Evolutionary conservation across 2,888 invertebrate genomes (phyloP).

Genomic region (Caenorhabditis parvicauda): DNA sequence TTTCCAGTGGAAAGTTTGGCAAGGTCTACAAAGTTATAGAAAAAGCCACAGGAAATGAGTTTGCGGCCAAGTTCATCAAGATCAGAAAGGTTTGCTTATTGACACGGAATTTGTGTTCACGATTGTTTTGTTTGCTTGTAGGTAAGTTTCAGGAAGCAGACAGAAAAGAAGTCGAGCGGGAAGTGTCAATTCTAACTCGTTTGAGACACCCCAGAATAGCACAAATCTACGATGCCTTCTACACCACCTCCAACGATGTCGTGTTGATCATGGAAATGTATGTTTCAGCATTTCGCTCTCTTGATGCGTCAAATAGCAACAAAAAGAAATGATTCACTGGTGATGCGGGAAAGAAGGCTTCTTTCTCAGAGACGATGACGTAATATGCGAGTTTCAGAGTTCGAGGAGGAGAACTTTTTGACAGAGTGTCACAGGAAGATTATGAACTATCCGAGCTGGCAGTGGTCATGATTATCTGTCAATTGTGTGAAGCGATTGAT

Average conservation of each 20-base stretch:
- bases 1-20: constrained; percentile 67
- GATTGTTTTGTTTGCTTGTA: too few relatives aligned
- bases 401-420: constrained; percentile 95
- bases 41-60: constrained; percentile 70
- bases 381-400: constrained; percentile 75
- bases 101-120: too few relatives aligned
- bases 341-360: background rate
- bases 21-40: constrained; percentile 69
- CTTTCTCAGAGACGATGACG: background rate
- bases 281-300: constrained; percentile 66
- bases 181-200: constrained; percentile 88
- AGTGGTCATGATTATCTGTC: constrained; percentile 92
- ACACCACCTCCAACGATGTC: constrained; percentile 79
- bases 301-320: background rate
- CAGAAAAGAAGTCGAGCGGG: constrained; percentile 53
- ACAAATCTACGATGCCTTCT: constrained; percentile 95
- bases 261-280: constrained; percentile 96
- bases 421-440: constrained; percentile 95
- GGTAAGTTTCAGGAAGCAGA: constrained; percentile 47
- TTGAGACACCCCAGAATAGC: constrained; percentile 91
- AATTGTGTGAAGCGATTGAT: constrained; percentile 88
- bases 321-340: background rate
- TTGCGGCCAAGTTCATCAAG: constrained; percentile 79
- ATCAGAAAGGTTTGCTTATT: constrained; percentile 38
- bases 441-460: constrained; percentile 91